Evolutionary conservation across 2,888 invertebrate species (phyloP), one percentile per base, ranked within the genome.

Genomic region (Pristionchus mayeri): DNA sequence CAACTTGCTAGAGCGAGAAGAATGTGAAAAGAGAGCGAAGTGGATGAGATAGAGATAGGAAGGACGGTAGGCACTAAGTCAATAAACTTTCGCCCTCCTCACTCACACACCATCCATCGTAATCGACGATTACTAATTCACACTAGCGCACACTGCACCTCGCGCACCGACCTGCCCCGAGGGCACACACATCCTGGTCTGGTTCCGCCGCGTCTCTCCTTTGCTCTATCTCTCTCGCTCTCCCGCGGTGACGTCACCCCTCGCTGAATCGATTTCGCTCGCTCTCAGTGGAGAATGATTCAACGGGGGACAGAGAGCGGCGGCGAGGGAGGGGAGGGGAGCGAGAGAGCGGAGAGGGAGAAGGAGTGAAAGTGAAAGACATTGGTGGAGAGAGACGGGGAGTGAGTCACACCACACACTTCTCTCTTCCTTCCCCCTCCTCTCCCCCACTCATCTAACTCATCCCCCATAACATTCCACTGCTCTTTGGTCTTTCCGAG

Each of bases 151-250:
- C 71, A 18, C 63, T 30, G 30, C n/a, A 37, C 71, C n/a, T 40
- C 34, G 37, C 67, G 37, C n/a, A 54, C 44, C 7, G 13, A 54
- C 54, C 54, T 4, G 16, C 67, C 67, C 67, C 37, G 37, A 67
- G 67, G 71, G 71, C 34, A 63, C 63, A 63, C 34, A 57, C 54
- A 57, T n/a, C n/a, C 54, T 21, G 54, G 54, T 63, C 71, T 71
- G 71, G 71, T 71, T 71, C 63, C 67, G 40, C n/a, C n/a, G n/a
- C 50, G 50, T 78, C 76, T 78, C 76, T 78, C 40, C 76, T 78
- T 78, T 60, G 54, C 80, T 80, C 57, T 57, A 40, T 80, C 27
- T 80, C 80, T 21, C 80, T 80, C 80, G 16, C 79, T 21, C 50
- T 57, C 80, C 44, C 57, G 4, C 50, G 37, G 57, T 80, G 80